Evolutionary conservation across 2,888 invertebrate genomes (phyloP).

Genomic region (Diplazon laetatorius): DNA sequence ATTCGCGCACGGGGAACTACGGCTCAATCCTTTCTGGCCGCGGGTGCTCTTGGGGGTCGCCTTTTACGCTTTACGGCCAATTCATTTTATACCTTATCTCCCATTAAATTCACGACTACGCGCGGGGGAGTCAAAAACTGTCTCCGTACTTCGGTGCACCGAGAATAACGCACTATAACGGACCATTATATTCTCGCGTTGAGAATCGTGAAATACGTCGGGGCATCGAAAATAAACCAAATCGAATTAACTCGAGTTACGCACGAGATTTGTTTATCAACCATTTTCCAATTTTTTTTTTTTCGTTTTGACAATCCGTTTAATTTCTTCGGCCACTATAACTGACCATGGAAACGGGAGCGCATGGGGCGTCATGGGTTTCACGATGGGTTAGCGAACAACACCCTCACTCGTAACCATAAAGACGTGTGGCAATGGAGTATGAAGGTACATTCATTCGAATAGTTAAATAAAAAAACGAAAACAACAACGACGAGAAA

Average conservation of each 20-base stretch:
- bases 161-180: constrained; percentile 20
- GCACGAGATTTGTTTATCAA: not conserved
- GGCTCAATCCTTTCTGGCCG: constrained; percentile 48
- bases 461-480: too few species aligned
- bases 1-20: constrained; percentile 46
- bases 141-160: constrained; percentile 14
- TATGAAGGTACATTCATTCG: too few species aligned
- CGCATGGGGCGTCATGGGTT: not conserved
- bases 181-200: constrained; percentile 37
- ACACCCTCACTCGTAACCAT: constrained; percentile 2
- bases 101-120: constrained; percentile 77
- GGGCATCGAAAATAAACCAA: constrained; percentile 33
- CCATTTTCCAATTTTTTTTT: not conserved
- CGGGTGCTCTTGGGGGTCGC: constrained; percentile 62
- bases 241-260: not conserved
- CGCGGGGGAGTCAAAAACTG: constrained; percentile 49
- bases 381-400: not conserved
- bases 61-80: constrained; percentile 78
- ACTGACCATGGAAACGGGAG: constrained; percentile 7
- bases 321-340: constrained; percentile 5
- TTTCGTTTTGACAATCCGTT: constrained; percentile 11
- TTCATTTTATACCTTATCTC: constrained; percentile 80
- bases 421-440: not conserved
- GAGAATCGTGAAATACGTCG: not conserved
- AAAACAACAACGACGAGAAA: too few species aligned